phyloP scores from a whole-genome alignment of 1,140 invertebrate species.

The Archivesica marissinica region DNA sequence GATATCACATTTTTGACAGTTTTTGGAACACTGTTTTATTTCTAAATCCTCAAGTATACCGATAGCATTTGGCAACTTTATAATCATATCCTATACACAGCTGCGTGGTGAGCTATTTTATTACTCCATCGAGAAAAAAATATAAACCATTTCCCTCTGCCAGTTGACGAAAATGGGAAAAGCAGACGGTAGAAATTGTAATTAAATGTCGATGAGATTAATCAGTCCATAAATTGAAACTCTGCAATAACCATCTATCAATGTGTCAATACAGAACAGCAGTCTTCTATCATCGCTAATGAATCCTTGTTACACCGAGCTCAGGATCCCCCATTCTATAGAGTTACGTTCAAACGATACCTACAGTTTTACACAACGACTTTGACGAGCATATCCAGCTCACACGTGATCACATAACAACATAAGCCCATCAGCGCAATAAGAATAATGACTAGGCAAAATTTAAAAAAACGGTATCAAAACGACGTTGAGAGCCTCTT shows the following conservation, averaged over 20 bases:
- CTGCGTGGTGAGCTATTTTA: constrained; percentile 36
- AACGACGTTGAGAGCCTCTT: no score
- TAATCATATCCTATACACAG: constrained; percentile 50
- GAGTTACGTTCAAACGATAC: not conserved
- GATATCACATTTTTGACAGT: constrained; percentile 52
- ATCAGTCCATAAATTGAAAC: constrained; percentile 44
- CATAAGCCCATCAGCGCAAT: not conserved
- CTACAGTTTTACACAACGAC: not conserved
- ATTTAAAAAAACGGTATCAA: no score
- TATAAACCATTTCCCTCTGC: constrained; percentile 2
- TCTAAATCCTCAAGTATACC: constrained; percentile 54
- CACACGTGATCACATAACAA: not conserved
- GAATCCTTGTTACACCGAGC: constrained; percentile 15
- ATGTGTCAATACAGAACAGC: constrained; percentile 24
- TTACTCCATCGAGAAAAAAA: constrained; percentile 9
- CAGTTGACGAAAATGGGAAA: constrained; percentile 11
- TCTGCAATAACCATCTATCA: constrained; percentile 48
- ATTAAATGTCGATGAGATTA: constrained; percentile 25
- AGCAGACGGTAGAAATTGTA: not conserved
- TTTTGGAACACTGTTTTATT: constrained; percentile 61
- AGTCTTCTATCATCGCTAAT: constrained; percentile 43
- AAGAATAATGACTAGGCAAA: not conserved
- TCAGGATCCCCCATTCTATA: not conserved
- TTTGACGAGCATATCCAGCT: not conserved
- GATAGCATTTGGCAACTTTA: constrained; percentile 56